phyloP scores from a whole-genome alignment of 2,113 vertebrate genomes.

The Barbus barbus region DNA sequence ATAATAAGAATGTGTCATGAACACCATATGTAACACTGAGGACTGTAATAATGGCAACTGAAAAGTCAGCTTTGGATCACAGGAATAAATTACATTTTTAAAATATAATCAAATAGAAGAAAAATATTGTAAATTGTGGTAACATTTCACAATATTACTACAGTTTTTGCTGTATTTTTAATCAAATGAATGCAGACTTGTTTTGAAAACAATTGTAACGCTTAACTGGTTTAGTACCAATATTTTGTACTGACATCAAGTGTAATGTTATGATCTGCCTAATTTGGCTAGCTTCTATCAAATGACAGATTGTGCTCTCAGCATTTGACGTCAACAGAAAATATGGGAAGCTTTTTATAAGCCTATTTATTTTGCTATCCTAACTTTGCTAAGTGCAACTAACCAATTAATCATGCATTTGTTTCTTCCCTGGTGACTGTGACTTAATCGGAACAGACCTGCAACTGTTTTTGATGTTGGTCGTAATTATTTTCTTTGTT shows the following conservation, averaged over 20 bases:
- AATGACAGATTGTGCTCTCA: neutral
- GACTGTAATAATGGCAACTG: neutral
- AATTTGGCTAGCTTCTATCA: neutral
- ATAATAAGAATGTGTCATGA: neutral
- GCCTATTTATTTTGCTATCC: neutral
- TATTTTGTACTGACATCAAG: too few species aligned
- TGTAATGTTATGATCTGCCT: neutral
- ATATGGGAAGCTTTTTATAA: slow-evolving; percentile 6
- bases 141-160: neutral
- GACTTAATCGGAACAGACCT: neutral
- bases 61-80: too few species aligned
- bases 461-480: neutral
- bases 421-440: neutral
- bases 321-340: slow-evolving; percentile 9
- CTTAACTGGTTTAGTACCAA: neutral
- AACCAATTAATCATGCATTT: neutral
- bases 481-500: neutral
- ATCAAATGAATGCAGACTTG: neutral
- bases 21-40: neutral
- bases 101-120: too few species aligned
- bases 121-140: too few species aligned
- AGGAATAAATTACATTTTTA: too few species aligned
- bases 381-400: neutral
- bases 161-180: neutral
- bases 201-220: neutral